Evolutionary conservation across 2,888 invertebrate genomes (phyloP).

Genomic region (Eupsilia transversa): DNA sequence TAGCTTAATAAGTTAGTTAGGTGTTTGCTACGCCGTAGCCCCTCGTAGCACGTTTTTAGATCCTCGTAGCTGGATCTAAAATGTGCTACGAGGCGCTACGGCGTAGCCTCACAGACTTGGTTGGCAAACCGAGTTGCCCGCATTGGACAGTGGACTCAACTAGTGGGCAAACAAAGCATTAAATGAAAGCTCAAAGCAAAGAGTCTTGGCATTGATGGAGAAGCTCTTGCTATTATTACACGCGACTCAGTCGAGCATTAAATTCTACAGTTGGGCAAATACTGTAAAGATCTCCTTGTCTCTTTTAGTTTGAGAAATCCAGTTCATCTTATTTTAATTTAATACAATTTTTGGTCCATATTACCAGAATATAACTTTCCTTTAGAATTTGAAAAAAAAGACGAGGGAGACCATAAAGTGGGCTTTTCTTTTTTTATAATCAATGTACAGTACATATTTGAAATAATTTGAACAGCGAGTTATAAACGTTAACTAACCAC

Average conservation of each 20-base stretch:
- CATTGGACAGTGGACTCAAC: constrained; percentile 56
- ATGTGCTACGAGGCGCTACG: constrained; percentile 60
- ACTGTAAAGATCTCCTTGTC: too few relatives aligned
- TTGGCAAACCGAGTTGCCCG: constrained; percentile 52
- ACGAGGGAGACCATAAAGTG: neutral
- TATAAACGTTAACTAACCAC: constrained; percentile 7
- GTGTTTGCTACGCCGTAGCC: constrained; percentile 24
- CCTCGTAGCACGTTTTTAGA: constrained; percentile 5
- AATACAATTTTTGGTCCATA: neutral
- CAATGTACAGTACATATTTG: neutral
- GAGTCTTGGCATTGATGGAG: constrained; percentile 64
- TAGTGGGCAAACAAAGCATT: constrained; percentile 69
- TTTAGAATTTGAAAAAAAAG: neutral
- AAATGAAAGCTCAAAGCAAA: constrained; percentile 70
- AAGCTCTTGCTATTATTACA: constrained; percentile 53
- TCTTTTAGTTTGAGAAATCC: neutral
- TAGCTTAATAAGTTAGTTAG: constrained; percentile 16
- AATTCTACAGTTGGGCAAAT: constrained; percentile 16
- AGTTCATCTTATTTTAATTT: neutral
- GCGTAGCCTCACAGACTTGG: constrained; percentile 55
- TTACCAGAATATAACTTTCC: neutral
- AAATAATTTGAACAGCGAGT: neutral
- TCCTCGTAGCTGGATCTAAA: constrained; percentile 20
- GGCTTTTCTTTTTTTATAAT: neutral
- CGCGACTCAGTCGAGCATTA: constrained; percentile 35